Percentiles rank a stretch among this genome's conserved stretches.
phyloP scores from a whole-genome alignment of 2,888 invertebrate species.

The Drosophila picticornis region DNA sequence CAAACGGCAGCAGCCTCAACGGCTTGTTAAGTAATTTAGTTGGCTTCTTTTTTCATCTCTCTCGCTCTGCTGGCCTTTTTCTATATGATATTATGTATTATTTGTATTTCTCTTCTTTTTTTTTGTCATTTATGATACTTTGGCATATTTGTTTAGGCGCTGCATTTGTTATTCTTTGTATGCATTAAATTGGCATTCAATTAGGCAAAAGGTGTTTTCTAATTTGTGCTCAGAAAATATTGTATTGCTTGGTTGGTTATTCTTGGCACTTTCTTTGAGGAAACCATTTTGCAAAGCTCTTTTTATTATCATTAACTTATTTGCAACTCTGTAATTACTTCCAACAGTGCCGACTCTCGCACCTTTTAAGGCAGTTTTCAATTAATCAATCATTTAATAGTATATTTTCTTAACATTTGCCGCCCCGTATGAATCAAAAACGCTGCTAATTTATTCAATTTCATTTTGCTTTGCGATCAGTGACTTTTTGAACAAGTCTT shows the following conservation, averaged over 20 bases:
- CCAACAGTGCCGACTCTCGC: conserved; percentile 1
- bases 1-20: conserved; percentile 25
- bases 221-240: conserved; percentile 25
- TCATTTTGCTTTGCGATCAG: conserved; percentile 32
- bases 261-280: neutral
- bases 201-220: conserved; percentile 63
- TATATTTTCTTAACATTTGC: conserved; percentile 29
- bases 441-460: conserved; percentile 47
- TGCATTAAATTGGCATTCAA: conserved; percentile 67
- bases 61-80: conserved; percentile 16
- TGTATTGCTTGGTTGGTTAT: neutral
- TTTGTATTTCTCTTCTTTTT: conserved; percentile 18
- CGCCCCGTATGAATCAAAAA: conserved; percentile 20
- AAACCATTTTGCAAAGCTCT: conserved; percentile 6
- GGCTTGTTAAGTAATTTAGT: conserved; percentile 79
- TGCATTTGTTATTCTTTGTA: conserved; percentile 54
- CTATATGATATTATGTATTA: conserved; percentile 26
- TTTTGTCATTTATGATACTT: conserved; percentile 19
- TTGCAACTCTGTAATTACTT: conserved; percentile 12
- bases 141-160: conserved; percentile 43
- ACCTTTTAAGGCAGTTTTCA: conserved; percentile 51
- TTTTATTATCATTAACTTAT: neutral
- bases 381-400: conserved; percentile 55
- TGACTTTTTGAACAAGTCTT: conserved; percentile 29
- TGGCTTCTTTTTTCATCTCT: conserved; percentile 42